Evolutionary conservation across 2,113 vertebrate genomes (phyloP).

Genomic region (Enhydra lutris): DNA sequence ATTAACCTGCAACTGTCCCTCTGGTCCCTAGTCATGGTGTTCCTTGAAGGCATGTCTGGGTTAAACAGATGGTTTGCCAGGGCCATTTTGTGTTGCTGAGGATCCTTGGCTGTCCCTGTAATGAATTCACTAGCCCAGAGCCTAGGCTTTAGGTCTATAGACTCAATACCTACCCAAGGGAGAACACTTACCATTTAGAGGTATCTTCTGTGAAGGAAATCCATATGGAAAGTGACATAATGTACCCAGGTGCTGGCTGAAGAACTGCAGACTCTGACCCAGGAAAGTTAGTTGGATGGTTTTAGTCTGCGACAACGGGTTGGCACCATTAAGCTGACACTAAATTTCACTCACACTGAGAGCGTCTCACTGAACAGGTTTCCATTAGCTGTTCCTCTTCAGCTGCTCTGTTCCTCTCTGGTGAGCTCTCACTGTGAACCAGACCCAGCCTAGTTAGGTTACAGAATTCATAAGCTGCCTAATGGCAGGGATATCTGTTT

Average conservation of each 20-base stretch:
- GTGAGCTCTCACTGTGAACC: neutral
- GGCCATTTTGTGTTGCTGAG: neutral
- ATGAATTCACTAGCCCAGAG: neutral
- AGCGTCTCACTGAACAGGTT: too few species aligned
- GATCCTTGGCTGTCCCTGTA: too few species aligned
- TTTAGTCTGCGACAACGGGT: neutral
- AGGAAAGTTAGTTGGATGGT: neutral
- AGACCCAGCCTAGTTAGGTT: neutral
- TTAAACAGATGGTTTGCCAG: neutral
- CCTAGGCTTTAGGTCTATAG: neutral
- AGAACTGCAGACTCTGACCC: neutral
- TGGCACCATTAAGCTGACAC: neutral
- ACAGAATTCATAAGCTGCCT: fast-evolving
- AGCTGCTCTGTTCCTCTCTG: neutral
- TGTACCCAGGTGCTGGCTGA: too few species aligned
- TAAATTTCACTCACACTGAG: neutral
- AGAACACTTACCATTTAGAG: neutral
- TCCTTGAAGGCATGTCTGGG: neutral
- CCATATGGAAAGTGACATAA: neutral
- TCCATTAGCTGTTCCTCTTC: neutral
- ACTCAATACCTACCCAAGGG: neutral
- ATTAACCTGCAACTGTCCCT: neutral
- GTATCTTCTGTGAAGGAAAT: neutral
- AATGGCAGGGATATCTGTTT: neutral
- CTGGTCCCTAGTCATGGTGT: neutral